Percentiles rank a stretch among this genome's conserved stretches.
phyloP scores from a whole-genome alignment of 2,113 vertebrate genomes.

The Numida meleagris region DNA sequence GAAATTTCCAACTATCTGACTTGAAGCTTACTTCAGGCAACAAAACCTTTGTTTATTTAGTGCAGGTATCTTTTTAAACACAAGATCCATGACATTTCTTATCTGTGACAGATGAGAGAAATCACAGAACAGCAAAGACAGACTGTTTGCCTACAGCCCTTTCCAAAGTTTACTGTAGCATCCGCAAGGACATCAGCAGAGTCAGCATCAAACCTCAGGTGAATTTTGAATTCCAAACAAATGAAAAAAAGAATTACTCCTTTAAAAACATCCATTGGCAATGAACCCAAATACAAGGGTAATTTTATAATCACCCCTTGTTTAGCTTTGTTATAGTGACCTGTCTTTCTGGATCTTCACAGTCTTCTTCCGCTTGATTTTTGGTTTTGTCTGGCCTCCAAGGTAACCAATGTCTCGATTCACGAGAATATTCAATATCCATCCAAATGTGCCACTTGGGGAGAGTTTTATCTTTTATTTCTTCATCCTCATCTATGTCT shows the following conservation, averaged over 20 bases:
- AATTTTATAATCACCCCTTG: not conserved
- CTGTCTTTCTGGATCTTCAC: conserved; percentile 98
- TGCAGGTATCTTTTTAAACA: not conserved
- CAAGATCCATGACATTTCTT: not conserved
- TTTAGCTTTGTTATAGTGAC: conserved; percentile 59
- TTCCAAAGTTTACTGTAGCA: not conserved
- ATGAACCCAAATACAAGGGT: not conserved
- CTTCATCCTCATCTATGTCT: conserved; percentile 83
- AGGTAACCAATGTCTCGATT: conserved; percentile 89
- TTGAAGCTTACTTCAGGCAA: not conserved
- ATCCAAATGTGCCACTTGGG: conserved; percentile 89
- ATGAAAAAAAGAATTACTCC: not conserved
- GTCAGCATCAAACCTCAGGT: not conserved
- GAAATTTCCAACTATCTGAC: not conserved
- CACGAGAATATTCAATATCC: conserved; percentile 85
- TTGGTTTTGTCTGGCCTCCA: conserved; percentile 93
- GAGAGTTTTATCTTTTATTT: conserved; percentile 87
- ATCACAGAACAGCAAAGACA: not conserved
- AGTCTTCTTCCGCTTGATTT: conserved; percentile 91
- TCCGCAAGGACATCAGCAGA: not conserved
- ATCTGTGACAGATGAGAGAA: not conserved
- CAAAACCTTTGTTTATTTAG: not conserved
- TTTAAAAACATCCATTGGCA: not conserved
- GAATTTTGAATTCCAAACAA: not conserved
- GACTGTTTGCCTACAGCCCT: not conserved